Conservation (phyloP, 2,797 vertebrate genomes). For the Lepus townsendii region DNA sequence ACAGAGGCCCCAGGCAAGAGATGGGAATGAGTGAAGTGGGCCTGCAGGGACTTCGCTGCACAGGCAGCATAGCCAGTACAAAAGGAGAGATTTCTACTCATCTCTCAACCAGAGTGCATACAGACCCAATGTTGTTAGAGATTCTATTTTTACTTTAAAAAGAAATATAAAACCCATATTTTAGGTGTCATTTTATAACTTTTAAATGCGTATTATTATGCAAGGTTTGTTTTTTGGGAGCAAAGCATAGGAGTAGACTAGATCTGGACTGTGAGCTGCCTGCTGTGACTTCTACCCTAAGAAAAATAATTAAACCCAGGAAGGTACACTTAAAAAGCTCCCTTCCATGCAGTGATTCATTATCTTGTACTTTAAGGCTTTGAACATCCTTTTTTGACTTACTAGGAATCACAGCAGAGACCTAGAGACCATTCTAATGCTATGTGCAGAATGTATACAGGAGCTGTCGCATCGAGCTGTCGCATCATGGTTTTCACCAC, state of each 20-base stretch:
- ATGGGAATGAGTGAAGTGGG: not conserved
- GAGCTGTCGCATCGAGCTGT: fast-evolving
- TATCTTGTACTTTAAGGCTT: not conserved
- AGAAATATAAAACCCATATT: not conserved
- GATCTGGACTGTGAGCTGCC: not conserved
- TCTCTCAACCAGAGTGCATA: not conserved
- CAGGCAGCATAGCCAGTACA: too few species aligned
- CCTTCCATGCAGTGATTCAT: not conserved
- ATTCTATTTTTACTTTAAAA: slow-evolving; percentile 14
- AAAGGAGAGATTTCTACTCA: not conserved
- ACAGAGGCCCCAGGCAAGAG: not conserved
- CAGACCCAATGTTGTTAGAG: not conserved
- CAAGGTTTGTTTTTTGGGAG: not conserved
- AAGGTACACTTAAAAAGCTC: not conserved
- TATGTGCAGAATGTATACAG: not conserved
- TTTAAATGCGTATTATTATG: not conserved
- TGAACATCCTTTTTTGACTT: not conserved
- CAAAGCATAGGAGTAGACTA: not conserved
- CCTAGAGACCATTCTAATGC: not conserved
- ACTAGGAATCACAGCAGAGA: not conserved
- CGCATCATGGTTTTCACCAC: too few species aligned
- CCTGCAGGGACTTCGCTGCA: not conserved
- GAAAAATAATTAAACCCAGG: not conserved
- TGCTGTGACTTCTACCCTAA: not conserved
- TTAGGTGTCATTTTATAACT: not conserved